Base-by-base conservation (phyloP, 2,888 invertebrate species). In the Neelides folsomi region DNA sequence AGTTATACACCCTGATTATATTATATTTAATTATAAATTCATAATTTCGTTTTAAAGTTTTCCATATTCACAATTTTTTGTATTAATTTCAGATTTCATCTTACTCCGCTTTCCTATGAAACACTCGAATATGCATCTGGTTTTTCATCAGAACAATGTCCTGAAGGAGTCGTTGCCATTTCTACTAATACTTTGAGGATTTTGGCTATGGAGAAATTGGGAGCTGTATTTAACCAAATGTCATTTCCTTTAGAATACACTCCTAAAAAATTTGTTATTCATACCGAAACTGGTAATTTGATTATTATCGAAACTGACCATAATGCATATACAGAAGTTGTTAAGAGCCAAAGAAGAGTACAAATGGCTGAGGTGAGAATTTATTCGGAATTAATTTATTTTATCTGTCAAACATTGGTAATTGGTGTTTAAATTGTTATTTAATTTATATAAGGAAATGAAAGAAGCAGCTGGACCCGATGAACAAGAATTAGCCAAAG, bases 141-240 rank as follows among this genome's bases (percentile, higher is more conserved):
- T 2, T 98, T 99, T 71, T 76, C 78, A 1, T 79, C 79, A 62
- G 97, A 98, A 72, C 98, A 99, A 71, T 99, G 98, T 75, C 92
- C 94, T 0, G 98, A 98, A 72, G 98, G 98, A 62, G 93, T 98
- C 64, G 98, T 98, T 0, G 98, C 98, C 0, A 98, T 99, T 69
- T 93, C 95, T 0, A 89, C 93, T 1, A 98, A 98, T 68, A 97
- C 97, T 0, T 74, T 98, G 48, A 77, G 95, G 67, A 99, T 98
- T 77, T 79, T 98, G 70, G 95, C 97, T 0, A 74, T 99, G 50
- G 98, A 98, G 71, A 99, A 99, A 71, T 74, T 98, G 1, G 98
- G 98, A 0, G 95, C 94, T 0, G 93, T 98, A 2, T 98, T 99
- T 71, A 99, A 98, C 73, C 95, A 95, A 71, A 83, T 89, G 20